Evolutionary conservation across 2,888 invertebrate species (phyloP), one percentile per base, ranked within the genome.

Genomic region (Lasioglossum leucozonium): DNA sequence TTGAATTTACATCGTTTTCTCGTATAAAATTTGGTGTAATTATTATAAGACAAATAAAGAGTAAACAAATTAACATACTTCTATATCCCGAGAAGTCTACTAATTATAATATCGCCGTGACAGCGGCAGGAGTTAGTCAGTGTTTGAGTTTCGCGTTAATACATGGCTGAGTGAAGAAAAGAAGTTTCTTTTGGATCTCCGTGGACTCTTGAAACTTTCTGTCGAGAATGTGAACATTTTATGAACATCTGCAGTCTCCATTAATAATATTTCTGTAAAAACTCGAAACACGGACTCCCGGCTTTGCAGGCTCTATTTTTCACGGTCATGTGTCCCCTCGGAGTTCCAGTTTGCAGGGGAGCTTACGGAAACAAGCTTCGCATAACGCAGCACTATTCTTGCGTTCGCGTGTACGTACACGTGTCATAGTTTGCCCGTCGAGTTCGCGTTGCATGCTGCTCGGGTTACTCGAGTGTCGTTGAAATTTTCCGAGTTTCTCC

Each of bases 381-480:
- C 47, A 30, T 67, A 82, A 81, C 81, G 51, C 74, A 18, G 67
- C 47, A 77, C 71, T 22, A 30, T 51, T 58, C 40, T 42, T 40
- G 44, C n/a, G 62, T 34, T 34, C 67, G 13, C 30, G 18, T n/a
- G 11, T 74, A 55, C 69, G 8, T 74, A 55, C 69, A 62, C 58
- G 42, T 72, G 65, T 40, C 34, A 26, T 26, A 83, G 72, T 81
- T 73, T 47, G 26, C 58, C 34, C 30, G 65, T 26, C 62, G 65
- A 77, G 67, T 79, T 84, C n/a, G 22, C 71, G 58, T 51, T 37
- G 75, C 26, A 78, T 67, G 78, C 72, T 78, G 72, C 72, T 40
- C 65, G 75, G 47, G 85, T 76, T 77, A 76, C 79, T 65, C 40
- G 26, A 69, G 67, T 51, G 83, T 74, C 72, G 67, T 73, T 72